Base-by-base conservation (phyloP, 2,797 vertebrate genomes). In the Eulemur mongoz region DNA sequence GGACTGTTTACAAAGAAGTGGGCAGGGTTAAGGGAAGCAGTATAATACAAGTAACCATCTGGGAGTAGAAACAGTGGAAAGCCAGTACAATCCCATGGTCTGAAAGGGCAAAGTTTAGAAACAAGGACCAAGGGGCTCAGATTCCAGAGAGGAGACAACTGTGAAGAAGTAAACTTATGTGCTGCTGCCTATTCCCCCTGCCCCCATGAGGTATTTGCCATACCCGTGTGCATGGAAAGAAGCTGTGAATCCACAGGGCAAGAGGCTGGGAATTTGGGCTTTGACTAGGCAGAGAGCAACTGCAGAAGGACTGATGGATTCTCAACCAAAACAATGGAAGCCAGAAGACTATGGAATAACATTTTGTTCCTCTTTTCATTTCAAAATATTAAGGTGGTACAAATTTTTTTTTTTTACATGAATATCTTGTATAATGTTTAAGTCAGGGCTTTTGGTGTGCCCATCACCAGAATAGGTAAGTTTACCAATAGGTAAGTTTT, bases 171-270 rank as follows among this genome's bases (percentile, higher is more conserved):
- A 50, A 73, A n/a, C 40, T 65, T 40, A 67, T 30, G 11, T 48
- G 63, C 12, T 35, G 12, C 40, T 73, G 48, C 22, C 25, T 4
- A 6, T 35, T 52, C 1, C 0, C 4, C 15, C 12, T 18, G 0
- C 1, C 27, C 22, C 43, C n/a, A 17, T 4, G 48, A 48, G 48
- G 43, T 32, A 35, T 35, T 57, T 81, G 15, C 75, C 32, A 0
- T n/a, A 45, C 32, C 59, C 38, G 25, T 13, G 35, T 45, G 15
- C 38, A 45, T 4, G 40, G 63, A 48, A 73, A 73, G 57, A 67
- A 73, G 70, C 65, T 69, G 7, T 48, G 22, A 45, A 23, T 38
- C 23, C 45, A 48, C 35, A 48, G n/a, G 48, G 50, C 57, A 50
- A 75, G 76, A 88, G 35, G 25, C 52, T 35, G 32, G 14, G 13